These are phyloP conservation scores for Meriones unguiculatus DNA, from an alignment of 2,113 vertebrate species.

Conservation along the genomic window DNA sequence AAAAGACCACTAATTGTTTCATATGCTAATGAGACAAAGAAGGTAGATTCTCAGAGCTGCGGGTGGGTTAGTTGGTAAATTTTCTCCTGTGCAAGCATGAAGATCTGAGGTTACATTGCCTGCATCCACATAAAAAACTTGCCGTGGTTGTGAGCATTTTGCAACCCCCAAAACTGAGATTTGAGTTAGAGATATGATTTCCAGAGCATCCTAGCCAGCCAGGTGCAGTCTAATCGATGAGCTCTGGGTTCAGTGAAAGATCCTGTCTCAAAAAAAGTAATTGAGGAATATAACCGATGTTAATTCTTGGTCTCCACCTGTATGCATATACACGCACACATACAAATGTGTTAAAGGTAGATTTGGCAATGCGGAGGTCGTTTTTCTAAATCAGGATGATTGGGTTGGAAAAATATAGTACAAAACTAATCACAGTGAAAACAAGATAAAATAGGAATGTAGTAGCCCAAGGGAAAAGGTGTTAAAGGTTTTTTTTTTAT, in stretches of 20 bases:
- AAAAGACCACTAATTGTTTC: not conserved
- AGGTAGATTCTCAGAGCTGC: not conserved
- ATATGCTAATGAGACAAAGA: not conserved
- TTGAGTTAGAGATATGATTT: not conserved
- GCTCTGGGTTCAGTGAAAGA: not conserved
- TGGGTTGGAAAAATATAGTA: not conserved
- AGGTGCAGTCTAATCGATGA: not conserved
- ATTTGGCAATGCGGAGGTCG: not conserved
- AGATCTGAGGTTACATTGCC: not conserved
- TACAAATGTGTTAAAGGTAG: not conserved
- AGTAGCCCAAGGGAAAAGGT: not conserved
- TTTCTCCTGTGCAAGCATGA: not conserved
- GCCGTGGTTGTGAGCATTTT: not conserved
- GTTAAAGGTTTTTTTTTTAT: not conserved
- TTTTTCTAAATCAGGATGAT: not conserved
- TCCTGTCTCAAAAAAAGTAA: not conserved
- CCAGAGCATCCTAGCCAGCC: not conserved
- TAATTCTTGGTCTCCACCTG: not conserved
- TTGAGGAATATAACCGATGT: not conserved
- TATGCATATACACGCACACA: not conserved
- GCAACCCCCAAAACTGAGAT: not conserved
- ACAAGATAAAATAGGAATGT: not conserved
- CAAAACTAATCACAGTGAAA: not conserved
- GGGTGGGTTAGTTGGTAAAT: not conserved
- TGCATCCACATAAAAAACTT: not conserved